Conservation (phyloP, 1,140 invertebrate genomes). For the Drosophila baimaii region DNA sequence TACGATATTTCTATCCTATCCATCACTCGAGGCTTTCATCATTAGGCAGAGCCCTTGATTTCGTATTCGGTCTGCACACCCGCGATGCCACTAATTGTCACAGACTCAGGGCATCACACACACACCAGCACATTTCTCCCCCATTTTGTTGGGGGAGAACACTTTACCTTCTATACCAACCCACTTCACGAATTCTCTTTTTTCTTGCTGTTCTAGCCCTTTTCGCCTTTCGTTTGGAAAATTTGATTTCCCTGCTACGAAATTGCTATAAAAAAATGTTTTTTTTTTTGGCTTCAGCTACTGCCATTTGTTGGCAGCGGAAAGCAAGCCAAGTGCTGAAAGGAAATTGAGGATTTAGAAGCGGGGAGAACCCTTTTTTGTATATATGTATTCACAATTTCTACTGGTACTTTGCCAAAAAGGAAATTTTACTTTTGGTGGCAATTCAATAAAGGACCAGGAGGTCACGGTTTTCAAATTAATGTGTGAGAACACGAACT, state of each 20-base stretch:
- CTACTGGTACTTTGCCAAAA: slow-evolving; percentile 10
- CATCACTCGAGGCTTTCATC: not conserved
- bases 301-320: slow-evolving; percentile 6
- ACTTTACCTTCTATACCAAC: slow-evolving; percentile 2
- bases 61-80: slow-evolving; percentile 4
- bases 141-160: slow-evolving; percentile 4
- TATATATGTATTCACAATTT: slow-evolving; percentile 13
- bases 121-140: not conserved
- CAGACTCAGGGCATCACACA: not conserved
- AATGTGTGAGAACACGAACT: slow-evolving; percentile 7
- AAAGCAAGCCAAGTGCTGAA: slow-evolving; percentile 3
- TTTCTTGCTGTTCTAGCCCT: not conserved
- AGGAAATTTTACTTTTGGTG: slow-evolving; percentile 1
- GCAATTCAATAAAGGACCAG: slow-evolving; percentile 2
- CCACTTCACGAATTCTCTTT: not conserved
- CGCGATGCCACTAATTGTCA: slow-evolving; percentile 10
- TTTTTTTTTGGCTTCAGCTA: not conserved
- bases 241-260: slow-evolving; percentile 16
- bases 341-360: slow-evolving; percentile 3
- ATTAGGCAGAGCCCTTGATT: slow-evolving; percentile 6
- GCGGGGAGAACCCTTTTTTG: not conserved
- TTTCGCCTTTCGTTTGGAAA: slow-evolving; percentile 10
- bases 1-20: slow-evolving; percentile 3
- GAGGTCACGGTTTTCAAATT: slow-evolving; percentile 12
- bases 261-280: slow-evolving; percentile 3